Base-by-base conservation (phyloP, 2,113 vertebrate species). In the Stegastes partitus region DNA sequence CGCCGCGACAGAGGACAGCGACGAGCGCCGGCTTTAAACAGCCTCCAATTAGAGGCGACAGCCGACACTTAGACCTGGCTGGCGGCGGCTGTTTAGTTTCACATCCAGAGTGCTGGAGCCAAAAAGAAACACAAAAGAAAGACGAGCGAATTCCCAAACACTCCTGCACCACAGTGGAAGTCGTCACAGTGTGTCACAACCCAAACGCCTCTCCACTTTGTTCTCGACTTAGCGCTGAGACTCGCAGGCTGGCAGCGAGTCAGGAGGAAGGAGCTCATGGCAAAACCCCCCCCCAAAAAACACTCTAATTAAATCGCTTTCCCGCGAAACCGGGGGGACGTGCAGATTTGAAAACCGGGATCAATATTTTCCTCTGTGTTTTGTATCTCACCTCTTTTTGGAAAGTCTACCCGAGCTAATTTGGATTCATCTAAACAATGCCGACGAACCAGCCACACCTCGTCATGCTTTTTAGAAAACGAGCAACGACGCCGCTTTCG, bases 281-380 rank as follows among this genome's bases (percentile, higher is more conserved):
- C 84, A 68, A 81, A n/a, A n/a, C n/a, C n/a, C n/a, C n/a, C n/a
- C n/a, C n/a, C n/a, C n/a, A n/a, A n/a, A 42, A 64, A 44, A 26
- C 72, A 47, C 45, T 84, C 72, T 80, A 87, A 93, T 92, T 89
- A 92, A 89, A 83, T 82, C 61, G 50, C 81, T 81, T 86, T 81
- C 66, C 72, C 0, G 15, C 39, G 47, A 39, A n/a, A 51, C 4
- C 6, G 9, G 28, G 57, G 61, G 63, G 65, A 70, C 64, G 4
- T 74, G 77, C n/a, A 69, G 71, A 85, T 78, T 87, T 89, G 81
- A 79, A 82, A 82, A 83, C 76, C 78, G 70, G 56, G 87, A 92
- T 91, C 90, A 71, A 92, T 92, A 87, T 68, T 82, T 86, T 56
- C 53, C 76, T 34, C 39, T 1, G 63, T 53, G 63, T 75, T 84